Conservation (phyloP, 2,888 invertebrate species). For the Encarsia formosa region DNA sequence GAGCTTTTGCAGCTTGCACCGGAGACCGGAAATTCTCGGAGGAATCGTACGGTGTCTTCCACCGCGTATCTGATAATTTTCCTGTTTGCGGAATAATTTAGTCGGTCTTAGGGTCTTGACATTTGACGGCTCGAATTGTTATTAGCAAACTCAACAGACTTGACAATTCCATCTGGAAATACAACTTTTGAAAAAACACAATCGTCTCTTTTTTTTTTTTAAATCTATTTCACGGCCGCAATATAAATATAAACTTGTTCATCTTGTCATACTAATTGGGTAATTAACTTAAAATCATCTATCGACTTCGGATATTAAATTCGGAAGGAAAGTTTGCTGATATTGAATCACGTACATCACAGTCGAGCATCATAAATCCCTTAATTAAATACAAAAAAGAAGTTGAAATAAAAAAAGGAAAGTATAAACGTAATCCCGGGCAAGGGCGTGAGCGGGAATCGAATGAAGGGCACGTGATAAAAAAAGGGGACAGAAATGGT, state of each 20-base stretch:
- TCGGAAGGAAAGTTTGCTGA: no score
- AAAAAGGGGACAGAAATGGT: conserved; percentile 10
- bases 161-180: no score
- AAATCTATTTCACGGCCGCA: no score
- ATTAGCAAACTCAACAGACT: conserved; percentile 1
- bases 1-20: no score
- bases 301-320: no score
- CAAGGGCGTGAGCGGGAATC: conserved; percentile 13
- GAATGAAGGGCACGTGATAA: conserved; percentile 19
- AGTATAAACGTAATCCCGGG: conserved; percentile 8
- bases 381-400: conserved; percentile 16
- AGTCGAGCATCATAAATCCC: conserved; percentile 17
- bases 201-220: no score
- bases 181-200: no score
- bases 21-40: neutral
- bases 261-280: no score
- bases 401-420: neutral
- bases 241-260: no score
- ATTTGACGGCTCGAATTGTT: conserved; percentile 3
- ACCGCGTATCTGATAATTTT: conserved; percentile 2
- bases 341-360: conserved; percentile 22
- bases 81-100: conserved; percentile 8
- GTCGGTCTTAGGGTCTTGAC: neutral
- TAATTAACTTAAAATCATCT: no score
- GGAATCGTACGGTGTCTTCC: conserved; percentile 2